Percentiles rank a stretch among this genome's conserved stretches.
Evolutionary conservation across 1,140 invertebrate species (phyloP).

Genomic region (Mercenaria mercenaria): DNA sequence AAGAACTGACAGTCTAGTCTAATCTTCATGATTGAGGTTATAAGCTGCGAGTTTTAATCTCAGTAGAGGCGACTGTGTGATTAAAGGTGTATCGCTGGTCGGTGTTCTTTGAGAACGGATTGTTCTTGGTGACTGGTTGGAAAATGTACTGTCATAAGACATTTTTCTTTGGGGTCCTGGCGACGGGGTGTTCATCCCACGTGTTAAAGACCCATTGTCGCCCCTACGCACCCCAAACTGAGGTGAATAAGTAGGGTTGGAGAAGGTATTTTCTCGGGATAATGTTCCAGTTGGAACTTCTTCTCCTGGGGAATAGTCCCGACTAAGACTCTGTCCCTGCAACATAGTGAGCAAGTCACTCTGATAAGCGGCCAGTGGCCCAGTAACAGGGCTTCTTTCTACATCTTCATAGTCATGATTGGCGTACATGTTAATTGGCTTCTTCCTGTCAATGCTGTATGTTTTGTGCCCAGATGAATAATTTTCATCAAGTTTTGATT

Average conservation of each 20-base stretch:
- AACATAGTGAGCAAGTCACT: constrained; percentile 32
- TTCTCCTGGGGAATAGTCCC: constrained; percentile 56
- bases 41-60: constrained; percentile 62
- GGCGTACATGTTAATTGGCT: constrained; percentile 69
- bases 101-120: constrained; percentile 50
- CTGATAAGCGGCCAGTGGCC: neutral
- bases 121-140: constrained; percentile 56
- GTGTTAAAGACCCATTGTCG: constrained; percentile 30
- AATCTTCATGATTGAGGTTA: constrained; percentile 64
- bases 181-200: constrained; percentile 23
- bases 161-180: constrained; percentile 54
- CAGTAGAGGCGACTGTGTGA: constrained; percentile 58
- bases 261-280: constrained; percentile 62
- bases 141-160: constrained; percentile 64
- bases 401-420: constrained; percentile 79
- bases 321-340: neutral
- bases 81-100: constrained; percentile 61
- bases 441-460: constrained; percentile 66
- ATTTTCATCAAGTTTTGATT: constrained; percentile 64
- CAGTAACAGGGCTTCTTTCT: constrained; percentile 7
- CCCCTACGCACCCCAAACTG: constrained; percentile 39
- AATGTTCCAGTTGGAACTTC: constrained; percentile 52
- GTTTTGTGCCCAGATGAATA: constrained; percentile 61
- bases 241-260: constrained; percentile 59
- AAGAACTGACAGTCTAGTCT: neutral